A percentile compares a stretch with the other conserved stretches of the same genome.
Conservation (phyloP, 2,888 invertebrate genomes). For the Zaprionus bogoriensis region DNA sequence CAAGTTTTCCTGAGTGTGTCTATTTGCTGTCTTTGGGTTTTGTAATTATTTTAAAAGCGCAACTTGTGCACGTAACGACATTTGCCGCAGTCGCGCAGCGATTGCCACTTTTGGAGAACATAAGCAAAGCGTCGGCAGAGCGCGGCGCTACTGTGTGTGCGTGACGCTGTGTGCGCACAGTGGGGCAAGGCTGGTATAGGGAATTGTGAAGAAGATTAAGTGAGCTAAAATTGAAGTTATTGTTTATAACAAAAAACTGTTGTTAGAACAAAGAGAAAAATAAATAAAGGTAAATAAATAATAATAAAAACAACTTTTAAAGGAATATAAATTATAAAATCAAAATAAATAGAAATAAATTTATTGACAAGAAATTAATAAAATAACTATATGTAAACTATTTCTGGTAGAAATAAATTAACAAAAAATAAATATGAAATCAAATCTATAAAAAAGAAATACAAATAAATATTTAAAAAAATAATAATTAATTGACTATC, state of each 20-base stretch:
- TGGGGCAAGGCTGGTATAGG: not conserved
- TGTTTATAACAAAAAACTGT: no score
- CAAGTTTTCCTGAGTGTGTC: conserved; percentile 11
- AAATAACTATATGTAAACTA: no score
- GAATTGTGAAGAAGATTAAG: not conserved
- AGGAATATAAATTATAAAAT: not conserved
- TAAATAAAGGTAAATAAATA: not conserved
- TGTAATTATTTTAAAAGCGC: conserved; percentile 77
- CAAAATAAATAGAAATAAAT: not conserved
- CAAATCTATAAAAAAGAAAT: not conserved
- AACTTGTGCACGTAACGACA: conserved; percentile 77
- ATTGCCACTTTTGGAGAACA: conserved; percentile 70
- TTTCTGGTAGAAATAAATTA: no score
- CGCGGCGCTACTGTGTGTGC: conserved; percentile 26
- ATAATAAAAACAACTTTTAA: not conserved
- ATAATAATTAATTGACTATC: not conserved
- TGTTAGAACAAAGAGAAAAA: not conserved
- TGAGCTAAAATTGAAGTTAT: not conserved
- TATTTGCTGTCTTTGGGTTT: conserved; percentile 43
- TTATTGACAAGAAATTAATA: not conserved
- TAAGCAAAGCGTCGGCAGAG: conserved; percentile 56
- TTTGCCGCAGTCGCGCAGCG: conserved; percentile 64
- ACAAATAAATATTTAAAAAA: not conserved
- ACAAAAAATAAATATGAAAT: not conserved
- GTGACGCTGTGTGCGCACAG: conserved; percentile 25